phyloP scores from a whole-genome alignment of 2,113 vertebrate genomes.

The Taurulus bubalis region DNA sequence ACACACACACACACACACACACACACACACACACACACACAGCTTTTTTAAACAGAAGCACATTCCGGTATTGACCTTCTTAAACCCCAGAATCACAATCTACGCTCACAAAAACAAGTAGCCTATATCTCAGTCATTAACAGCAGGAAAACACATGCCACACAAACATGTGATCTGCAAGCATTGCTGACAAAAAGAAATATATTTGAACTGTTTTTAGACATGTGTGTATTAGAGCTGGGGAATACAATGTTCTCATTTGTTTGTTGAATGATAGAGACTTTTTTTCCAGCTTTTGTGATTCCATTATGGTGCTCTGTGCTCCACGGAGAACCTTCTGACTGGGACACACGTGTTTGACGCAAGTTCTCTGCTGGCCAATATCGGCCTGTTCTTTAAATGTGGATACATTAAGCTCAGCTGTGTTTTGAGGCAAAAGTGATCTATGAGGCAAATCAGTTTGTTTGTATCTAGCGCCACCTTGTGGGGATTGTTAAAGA shows the following conservation, averaged over 20 bases:
- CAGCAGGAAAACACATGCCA: background rate
- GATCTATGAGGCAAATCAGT: background rate
- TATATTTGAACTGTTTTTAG: background rate
- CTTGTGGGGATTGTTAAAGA: conserved; percentile 43
- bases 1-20: background rate
- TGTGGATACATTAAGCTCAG: background rate
- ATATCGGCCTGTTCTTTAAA: background rate
- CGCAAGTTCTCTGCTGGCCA: background rate
- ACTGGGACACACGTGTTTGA: background rate
- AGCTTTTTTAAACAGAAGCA: conserved; percentile 1
- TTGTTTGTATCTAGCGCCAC: conserved; percentile 58
- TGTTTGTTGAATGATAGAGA: background rate
- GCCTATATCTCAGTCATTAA: background rate
- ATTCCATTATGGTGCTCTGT: background rate
- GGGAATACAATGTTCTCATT: background rate
- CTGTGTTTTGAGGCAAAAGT: background rate
- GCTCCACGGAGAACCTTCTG: background rate
- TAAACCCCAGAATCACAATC: background rate
- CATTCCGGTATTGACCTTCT: background rate
- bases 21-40: background rate
- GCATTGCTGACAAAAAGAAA: background rate
- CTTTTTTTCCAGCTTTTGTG: background rate
- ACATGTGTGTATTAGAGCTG: background rate
- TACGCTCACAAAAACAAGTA: background rate
- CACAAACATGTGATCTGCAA: background rate